Base-by-base conservation (phyloP, 2,888 invertebrate species). In the Drosophila atripex region DNA sequence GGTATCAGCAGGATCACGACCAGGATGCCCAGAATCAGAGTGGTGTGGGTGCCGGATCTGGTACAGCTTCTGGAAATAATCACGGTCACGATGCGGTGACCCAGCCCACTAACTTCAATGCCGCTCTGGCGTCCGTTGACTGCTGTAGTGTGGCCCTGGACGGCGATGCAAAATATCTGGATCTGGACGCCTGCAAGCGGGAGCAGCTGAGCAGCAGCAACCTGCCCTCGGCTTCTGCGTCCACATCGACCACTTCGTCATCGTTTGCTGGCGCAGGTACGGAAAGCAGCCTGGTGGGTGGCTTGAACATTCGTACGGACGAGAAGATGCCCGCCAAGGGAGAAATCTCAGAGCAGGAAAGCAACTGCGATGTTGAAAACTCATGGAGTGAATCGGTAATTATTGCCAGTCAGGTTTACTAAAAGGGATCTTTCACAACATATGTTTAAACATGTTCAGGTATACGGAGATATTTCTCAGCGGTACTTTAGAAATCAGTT, bases 261-360 rank as follows among this genome's bases (percentile, higher is more conserved):
- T 89, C 88, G 2, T 90, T 90, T 16, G 90, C 90, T 38, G 87
- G 86, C 7, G 91, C 91, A 3, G 92, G 92, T 61, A 89, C 91
- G 2, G 91, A 91, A 47, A 89, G 91, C 51, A 90, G 91, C 28
- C 75, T 90, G 64, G 90, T 90, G 1, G 88, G 89, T 3, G 89
- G 88, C 3, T 92, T 96, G 49, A 95, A 96, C 89, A 96, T 97
- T 84, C 94, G 96, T 78, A 95, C 97, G 0, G 96, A 97, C 88
- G 97, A 97, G 90, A 94, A 95, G 75, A 97, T 97, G 96, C 97
- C 97, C 38, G 95, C 97, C 0, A 94, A 96, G 71, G 97, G 97
- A 1, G 97, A 97, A 91, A 93, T 97, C 43, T 96, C 96, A 12
- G 97, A 96, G 14, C 97, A 96, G 90, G 97, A 97, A 89, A 96